These are phyloP conservation scores for Scaptomyza pallida DNA, from an alignment of 1,140 invertebrate species.

Conservation along the genomic window DNA sequence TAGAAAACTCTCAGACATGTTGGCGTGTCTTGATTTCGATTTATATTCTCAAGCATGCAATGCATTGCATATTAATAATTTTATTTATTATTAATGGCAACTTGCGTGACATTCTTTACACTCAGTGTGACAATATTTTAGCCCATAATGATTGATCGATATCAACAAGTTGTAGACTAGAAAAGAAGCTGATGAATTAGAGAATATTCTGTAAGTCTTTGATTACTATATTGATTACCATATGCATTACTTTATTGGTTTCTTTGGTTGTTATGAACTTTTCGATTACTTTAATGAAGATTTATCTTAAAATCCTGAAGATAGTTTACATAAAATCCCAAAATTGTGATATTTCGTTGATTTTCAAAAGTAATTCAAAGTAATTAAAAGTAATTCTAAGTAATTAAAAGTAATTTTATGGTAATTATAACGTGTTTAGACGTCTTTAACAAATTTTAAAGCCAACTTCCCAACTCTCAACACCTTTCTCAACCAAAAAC, in stretches of 20 bases:
- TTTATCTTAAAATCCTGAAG: too few relatives aligned
- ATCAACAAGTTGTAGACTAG: conserved; percentile 7
- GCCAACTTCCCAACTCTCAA: background rate
- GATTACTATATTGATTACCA: too few relatives aligned
- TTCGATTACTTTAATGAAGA: too few relatives aligned
- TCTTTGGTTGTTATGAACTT: too few relatives aligned
- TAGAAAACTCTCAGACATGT: conserved; percentile 16
- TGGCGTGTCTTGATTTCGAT: conserved; percentile 27
- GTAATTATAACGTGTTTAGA: too few relatives aligned
- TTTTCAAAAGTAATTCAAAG: too few relatives aligned
- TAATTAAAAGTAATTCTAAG: too few relatives aligned
- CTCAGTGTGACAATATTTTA: conserved; percentile 55
- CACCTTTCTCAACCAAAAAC: background rate
- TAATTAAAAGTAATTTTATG: background rate
- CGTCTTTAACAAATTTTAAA: too few relatives aligned
- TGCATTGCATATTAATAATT: conserved; percentile 35
- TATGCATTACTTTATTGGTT: too few relatives aligned
- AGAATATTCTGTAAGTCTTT: conserved; percentile 3
- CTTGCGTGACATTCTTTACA: conserved; percentile 62
- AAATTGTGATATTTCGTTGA: too few relatives aligned
- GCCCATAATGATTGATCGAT: conserved; percentile 32
- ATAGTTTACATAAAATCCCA: too few relatives aligned
- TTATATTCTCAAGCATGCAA: conserved; percentile 49
- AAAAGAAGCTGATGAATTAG: background rate
- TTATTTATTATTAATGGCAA: conserved; percentile 52